phyloP scores from a whole-genome alignment of 2,888 invertebrate genomes.

The Lapara coniferarum region DNA sequence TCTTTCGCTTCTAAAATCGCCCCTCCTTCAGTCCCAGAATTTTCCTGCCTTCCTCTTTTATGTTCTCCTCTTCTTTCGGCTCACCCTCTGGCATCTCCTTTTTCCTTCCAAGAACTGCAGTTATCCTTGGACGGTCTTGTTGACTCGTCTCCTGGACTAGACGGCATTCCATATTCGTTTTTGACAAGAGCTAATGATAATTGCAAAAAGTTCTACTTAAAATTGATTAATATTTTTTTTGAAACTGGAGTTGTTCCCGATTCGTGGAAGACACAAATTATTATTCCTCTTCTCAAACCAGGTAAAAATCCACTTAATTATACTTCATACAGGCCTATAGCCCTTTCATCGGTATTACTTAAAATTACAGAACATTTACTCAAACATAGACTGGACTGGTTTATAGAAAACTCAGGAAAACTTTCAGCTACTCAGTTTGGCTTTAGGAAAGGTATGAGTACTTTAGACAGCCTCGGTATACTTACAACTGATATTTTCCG shows the following conservation, averaged over 20 bases:
- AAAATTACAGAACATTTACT: conserved; percentile 41
- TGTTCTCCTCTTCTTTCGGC: too few species aligned
- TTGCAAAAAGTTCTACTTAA: too few species aligned
- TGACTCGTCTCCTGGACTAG: conserved; percentile 1
- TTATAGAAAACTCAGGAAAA: conserved; percentile 32
- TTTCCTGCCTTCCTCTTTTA: too few species aligned
- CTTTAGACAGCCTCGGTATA: conserved; percentile 42
- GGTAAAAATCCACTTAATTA: conserved; percentile 34
- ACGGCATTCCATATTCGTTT: conserved; percentile 9
- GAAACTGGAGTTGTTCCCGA: conserved; percentile 26
- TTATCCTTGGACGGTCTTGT: not conserved
- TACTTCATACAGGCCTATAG: conserved; percentile 36
- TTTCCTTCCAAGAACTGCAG: too few species aligned
- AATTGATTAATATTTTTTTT: not conserved
- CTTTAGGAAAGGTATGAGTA: conserved; percentile 41
- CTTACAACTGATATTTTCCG: conserved; percentile 37
- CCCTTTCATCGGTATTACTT: conserved; percentile 34
- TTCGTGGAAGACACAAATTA: conserved; percentile 38
- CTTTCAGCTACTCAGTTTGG: conserved; percentile 38
- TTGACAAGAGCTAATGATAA: not conserved
- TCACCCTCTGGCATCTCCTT: too few species aligned
- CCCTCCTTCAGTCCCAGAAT: too few species aligned
- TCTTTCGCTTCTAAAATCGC: too few species aligned
- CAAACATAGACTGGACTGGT: conserved; percentile 41
- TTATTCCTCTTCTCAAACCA: conserved; percentile 41